Evolutionary conservation across 1,140 invertebrate species (phyloP), one percentile per base, ranked within the genome.

Genomic region (Heliconius hermathena): DNA sequence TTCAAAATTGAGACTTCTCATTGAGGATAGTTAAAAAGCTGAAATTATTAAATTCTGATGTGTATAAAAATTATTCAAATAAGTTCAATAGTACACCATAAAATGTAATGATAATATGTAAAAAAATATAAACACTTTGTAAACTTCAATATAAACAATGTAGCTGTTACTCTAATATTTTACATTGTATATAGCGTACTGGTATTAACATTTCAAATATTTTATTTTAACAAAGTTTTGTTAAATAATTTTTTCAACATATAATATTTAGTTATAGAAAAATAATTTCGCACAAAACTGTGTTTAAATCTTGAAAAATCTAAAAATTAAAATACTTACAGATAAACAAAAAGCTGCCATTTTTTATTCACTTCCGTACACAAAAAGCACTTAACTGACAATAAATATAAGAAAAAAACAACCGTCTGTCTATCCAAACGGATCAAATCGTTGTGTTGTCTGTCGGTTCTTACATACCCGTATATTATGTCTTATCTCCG

Each of bases 401-500:
- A 60, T 60, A 60, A 22, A 60, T 60, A 78, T 66, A 36, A 70
- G 29, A 74, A 73, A 78, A 66, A 66, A 66, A 66, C 26, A 22
- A 33, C 22, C 16, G 77, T 79, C 57, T 66, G 77, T 52, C 18
- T 22, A 46, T 29, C 57, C 46, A 36, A 38, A 41, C 38, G 77
- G 38, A 8, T 49, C 29, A 29, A 52, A 60, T 70, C 29, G 57
- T 60, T 79, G 49, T 79, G 77, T 57, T 60, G 52, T 41, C 26
- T 22, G 54, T 46, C 57, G 36, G 73, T 26, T 29, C 60, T 66
- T 66, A 66, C 73, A 74, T 71, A 76, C 57, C 41, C 52, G 41
- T 79, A 41, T 79, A 60, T 57, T 22, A 3, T 22, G 46, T 41
- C 36, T 78, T 83, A 79, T 84, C 81, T 71, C 33, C 29, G 57